A percentile compares a stretch with the other conserved stretches of the same genome.
Evolutionary conservation across 1,140 invertebrate genomes (phyloP).

Genomic region (Drosophila ohnishii): DNA sequence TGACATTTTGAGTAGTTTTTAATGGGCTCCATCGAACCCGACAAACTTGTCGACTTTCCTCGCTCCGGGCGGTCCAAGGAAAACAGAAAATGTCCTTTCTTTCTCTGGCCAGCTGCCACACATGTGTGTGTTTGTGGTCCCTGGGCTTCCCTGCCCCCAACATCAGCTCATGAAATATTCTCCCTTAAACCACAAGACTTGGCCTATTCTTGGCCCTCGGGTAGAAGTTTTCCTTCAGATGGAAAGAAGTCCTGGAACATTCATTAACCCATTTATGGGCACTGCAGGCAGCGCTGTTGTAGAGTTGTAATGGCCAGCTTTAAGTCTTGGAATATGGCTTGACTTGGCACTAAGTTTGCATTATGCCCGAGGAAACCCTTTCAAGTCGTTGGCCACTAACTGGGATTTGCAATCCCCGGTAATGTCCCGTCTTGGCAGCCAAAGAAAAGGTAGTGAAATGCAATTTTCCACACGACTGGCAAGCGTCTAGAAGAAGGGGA

Average conservation of each 20-base stretch:
- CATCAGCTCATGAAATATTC: constrained; percentile 25
- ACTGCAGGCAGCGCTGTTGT: constrained; percentile 47
- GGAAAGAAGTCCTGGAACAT: constrained; percentile 27
- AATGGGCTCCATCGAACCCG: constrained; percentile 58
- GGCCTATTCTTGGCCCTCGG: constrained; percentile 24
- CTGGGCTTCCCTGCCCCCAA: background rate
- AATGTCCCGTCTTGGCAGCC: constrained; percentile 18
- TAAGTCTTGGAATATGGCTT: constrained; percentile 11
- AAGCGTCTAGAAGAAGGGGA: constrained; percentile 26
- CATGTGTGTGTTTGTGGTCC: background rate
- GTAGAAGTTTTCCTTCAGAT: background rate
- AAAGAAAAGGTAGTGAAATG: constrained; percentile 58
- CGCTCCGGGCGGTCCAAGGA: constrained; percentile 47
- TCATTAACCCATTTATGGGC: constrained; percentile 62
- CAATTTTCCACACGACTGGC: constrained; percentile 76
- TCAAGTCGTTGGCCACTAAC: constrained; percentile 63
- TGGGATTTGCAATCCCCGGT: constrained; percentile 50
- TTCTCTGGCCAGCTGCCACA: constrained; percentile 35
- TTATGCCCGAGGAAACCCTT: constrained; percentile 65
- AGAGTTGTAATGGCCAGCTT: constrained; percentile 45
- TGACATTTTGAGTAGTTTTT: constrained; percentile 79
- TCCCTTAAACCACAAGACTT: constrained; percentile 30
- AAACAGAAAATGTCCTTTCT: constrained; percentile 30
- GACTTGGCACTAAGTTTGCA: constrained; percentile 49
- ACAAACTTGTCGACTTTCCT: constrained; percentile 63